Percentiles rank a stretch among this genome's conserved stretches.
Evolutionary conservation across 2,797 vertebrate species (phyloP).

Genomic region (Cryptoblepharus egeriae): DNA sequence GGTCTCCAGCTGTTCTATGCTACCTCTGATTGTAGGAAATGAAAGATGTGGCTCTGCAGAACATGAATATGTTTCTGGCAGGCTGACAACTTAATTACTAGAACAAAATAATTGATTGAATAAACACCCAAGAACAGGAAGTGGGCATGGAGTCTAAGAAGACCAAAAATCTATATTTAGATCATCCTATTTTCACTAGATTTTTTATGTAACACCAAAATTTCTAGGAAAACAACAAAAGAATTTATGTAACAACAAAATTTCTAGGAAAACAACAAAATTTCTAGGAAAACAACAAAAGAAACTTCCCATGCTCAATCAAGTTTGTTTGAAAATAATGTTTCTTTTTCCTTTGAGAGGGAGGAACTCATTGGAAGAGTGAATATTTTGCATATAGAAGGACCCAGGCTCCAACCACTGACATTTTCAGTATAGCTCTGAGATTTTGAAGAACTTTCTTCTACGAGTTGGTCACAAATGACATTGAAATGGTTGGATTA

Average conservation of each 20-base stretch:
- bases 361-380: not conserved
- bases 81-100: not conserved
- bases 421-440: not conserved
- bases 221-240: not conserved
- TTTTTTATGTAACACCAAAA: slow-evolving; percentile 10
- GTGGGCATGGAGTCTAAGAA: not conserved
- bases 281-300: not conserved
- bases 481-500: not conserved
- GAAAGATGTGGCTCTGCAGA: not conserved
- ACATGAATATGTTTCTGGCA: slow-evolving; percentile 20
- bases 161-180: slow-evolving; percentile 29
- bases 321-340: slow-evolving; percentile 7
- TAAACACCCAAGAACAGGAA: slow-evolving; percentile 14
- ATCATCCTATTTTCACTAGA: slow-evolving; percentile 20
- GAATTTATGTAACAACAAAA: slow-evolving; percentile 7
- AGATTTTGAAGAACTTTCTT: not conserved
- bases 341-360: not conserved
- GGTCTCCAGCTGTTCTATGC: slow-evolving; percentile 34
- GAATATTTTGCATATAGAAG: not conserved
- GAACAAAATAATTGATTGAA: not conserved
- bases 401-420: not conserved
- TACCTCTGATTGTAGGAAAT: not conserved
- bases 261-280: not conserved
- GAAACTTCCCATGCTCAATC: too few relatives aligned
- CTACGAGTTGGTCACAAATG: not conserved